Percentiles rank a stretch among this genome's conserved stretches.
These are phyloP conservation scores for Stramonita haemastoma DNA, from an alignment of 2,888 invertebrate species.

Conservation along the genomic window DNA sequence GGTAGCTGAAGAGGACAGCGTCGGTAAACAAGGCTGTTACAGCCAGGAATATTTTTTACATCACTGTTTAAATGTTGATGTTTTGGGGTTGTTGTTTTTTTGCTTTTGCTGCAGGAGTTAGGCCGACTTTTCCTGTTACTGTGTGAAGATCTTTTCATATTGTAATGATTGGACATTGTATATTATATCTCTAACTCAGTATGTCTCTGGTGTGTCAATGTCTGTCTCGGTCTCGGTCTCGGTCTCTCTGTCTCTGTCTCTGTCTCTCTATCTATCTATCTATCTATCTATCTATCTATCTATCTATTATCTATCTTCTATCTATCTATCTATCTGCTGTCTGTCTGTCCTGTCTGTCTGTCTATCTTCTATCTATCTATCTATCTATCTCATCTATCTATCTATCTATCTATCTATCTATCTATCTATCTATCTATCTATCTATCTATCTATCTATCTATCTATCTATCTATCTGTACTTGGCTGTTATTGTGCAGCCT, in stretches of 20 bases:
- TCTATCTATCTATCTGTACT: slow-evolving; percentile 35
- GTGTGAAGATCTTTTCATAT: no score
- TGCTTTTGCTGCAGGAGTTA: no score
- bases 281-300: slow-evolving; percentile 39
- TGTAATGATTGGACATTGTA: no score
- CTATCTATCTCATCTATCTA: slow-evolving; percentile 38
- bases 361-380: neutral
- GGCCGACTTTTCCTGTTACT: no score
- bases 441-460: slow-evolving; percentile 34
- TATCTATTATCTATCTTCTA: slow-evolving; percentile 32
- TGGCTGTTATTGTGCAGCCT: neutral
- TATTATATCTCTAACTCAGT: no score
- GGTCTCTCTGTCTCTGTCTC: neutral
- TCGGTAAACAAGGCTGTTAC: no score
- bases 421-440: slow-evolving; percentile 24
- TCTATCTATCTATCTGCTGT: slow-evolving; percentile 35
- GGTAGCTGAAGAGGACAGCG: no score
- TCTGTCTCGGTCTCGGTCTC: neutral
- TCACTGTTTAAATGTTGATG: no score
- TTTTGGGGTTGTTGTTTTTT: no score
- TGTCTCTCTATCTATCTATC: slow-evolving; percentile 31
- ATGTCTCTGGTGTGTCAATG: neutral
- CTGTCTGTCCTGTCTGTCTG: neutral
- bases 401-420: neutral
- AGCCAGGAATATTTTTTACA: no score